Evolutionary conservation across 2,113 vertebrate species (phyloP).

Genomic region (Tyto alba): DNA sequence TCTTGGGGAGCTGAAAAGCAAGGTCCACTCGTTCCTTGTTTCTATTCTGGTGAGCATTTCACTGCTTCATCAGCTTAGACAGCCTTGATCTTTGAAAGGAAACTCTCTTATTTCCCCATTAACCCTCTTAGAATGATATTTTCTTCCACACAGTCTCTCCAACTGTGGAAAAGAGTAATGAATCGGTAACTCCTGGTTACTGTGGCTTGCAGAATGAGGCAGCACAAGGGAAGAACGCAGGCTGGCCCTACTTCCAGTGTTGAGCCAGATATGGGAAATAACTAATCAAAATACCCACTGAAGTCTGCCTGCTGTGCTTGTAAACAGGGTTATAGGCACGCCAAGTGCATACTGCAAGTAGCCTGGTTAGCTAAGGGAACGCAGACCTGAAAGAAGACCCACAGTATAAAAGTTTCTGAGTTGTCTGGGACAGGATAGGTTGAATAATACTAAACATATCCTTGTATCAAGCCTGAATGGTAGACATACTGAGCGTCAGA

Average conservation of each 20-base stretch:
- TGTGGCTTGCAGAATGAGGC: rapidly evolving
- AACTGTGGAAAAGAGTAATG: background rate
- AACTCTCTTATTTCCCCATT: background rate
- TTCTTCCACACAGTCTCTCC: background rate
- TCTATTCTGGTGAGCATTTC: background rate
- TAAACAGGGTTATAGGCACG: background rate
- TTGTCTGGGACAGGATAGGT: background rate
- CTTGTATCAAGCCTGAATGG: background rate
- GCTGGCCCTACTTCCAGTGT: background rate
- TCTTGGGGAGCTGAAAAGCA: background rate
- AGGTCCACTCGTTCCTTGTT: background rate
- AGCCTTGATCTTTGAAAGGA: background rate
- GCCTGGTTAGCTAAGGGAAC: background rate
- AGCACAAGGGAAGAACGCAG: background rate
- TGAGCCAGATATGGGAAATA: background rate
- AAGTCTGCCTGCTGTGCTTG: background rate
- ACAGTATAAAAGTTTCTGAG: background rate
- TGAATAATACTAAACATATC: background rate
- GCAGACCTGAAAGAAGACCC: background rate
- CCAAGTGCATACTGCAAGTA: background rate
- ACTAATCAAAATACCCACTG: background rate
- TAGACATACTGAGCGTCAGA: background rate
- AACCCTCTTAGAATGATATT: background rate
- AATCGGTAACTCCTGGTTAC: background rate
- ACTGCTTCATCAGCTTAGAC: background rate